Conservation (phyloP, 2,113 vertebrate species). For the Ameiurus melas region DNA sequence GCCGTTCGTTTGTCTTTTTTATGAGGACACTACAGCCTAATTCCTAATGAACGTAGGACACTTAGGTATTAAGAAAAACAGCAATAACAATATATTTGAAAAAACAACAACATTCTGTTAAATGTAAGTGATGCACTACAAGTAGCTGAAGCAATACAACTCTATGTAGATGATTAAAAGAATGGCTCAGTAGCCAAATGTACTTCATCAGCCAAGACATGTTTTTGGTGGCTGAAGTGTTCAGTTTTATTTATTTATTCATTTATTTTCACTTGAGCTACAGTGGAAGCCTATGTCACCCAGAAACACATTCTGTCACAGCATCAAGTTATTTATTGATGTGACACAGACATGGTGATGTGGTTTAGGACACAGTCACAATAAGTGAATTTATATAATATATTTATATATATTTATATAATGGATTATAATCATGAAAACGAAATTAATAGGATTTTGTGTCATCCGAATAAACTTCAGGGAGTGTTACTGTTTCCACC, state of each 20-base stretch:
- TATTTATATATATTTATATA: no score
- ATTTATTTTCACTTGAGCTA: background rate
- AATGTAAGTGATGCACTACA: background rate
- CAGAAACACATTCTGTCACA: background rate
- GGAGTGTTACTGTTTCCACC: background rate
- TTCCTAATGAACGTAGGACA: background rate
- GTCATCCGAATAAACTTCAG: no score
- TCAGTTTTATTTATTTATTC: background rate
- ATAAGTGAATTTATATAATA: no score
- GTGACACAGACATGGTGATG: background rate
- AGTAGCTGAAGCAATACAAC: background rate
- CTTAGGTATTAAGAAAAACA: background rate
- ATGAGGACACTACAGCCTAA: background rate
- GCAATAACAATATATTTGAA: slow-evolving; percentile 2
- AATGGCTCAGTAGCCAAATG: background rate
- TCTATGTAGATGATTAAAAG: background rate
- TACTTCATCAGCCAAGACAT: background rate
- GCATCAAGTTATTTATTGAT: background rate
- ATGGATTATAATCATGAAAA: background rate
- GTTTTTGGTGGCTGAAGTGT: background rate
- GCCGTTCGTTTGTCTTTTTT: background rate
- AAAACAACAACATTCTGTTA: background rate
- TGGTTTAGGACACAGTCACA: background rate
- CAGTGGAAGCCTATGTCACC: background rate
- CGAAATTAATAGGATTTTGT: background rate